Evolutionary conservation across 1,140 invertebrate genomes (phyloP).

Genomic region (Drosophila dunni): DNA sequence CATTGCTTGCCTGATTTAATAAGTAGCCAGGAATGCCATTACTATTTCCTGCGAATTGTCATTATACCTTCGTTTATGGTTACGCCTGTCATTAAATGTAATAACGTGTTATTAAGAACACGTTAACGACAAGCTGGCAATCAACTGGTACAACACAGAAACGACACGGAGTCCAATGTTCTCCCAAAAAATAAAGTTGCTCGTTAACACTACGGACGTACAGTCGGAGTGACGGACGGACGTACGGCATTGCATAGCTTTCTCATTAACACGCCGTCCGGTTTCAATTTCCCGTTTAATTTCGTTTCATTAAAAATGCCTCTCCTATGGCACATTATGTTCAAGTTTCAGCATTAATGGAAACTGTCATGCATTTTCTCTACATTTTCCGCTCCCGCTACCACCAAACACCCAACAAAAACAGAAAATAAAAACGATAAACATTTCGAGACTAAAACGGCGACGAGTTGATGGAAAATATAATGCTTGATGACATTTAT

Average conservation of each 20-base stretch:
- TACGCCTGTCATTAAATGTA: conserved; percentile 49
- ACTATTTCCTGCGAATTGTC: conserved; percentile 5
- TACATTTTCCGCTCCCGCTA: background rate
- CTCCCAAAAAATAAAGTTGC: conserved; percentile 57
- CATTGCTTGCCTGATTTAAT: background rate
- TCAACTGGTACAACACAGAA: conserved; percentile 27
- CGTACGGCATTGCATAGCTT: conserved; percentile 42
- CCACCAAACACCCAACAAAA: conserved; percentile 21
- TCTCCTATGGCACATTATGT: conserved; percentile 40
- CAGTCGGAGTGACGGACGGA: too few species aligned
- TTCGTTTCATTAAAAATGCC: conserved; percentile 76
- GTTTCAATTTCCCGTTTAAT: conserved; percentile 77
- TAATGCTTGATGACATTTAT: conserved; percentile 77
- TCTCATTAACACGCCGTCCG: conserved; percentile 74
- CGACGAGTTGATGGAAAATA: conserved; percentile 71
- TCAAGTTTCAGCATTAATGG: conserved; percentile 42
- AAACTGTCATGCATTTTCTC: conserved; percentile 40
- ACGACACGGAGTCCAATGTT: conserved; percentile 3
- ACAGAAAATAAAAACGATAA: conserved; percentile 41
- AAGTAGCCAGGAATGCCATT: background rate
- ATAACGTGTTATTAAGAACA: conserved; percentile 55
- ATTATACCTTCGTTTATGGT: conserved; percentile 43
- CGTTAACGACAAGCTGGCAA: conserved; percentile 52
- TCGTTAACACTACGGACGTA: conserved; percentile 49
- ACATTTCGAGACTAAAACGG: conserved; percentile 59